Evolutionary conservation across 2,113 vertebrate species (phyloP).

Genomic region (Raphicerus campestris): DNA sequence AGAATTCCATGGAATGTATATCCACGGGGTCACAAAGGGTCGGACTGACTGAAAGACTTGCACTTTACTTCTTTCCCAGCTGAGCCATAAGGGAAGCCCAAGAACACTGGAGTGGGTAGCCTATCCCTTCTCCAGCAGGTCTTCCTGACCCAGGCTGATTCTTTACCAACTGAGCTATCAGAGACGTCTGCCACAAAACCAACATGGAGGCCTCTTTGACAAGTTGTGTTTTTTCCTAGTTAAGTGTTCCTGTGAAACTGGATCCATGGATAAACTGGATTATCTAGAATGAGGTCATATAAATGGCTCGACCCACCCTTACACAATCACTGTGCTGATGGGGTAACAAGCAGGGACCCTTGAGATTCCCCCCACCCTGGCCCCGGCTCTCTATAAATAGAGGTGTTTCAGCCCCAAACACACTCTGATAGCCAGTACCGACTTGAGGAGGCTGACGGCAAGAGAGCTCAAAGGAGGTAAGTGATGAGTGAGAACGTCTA

Average conservation of each 20-base stretch:
- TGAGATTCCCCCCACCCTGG: rapidly evolving
- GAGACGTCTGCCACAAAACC: neutral
- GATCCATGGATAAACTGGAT: neutral
- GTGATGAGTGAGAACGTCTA: neutral
- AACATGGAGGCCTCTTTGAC: neutral
- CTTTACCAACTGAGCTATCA: neutral
- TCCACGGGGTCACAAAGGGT: neutral
- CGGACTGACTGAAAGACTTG: neutral
- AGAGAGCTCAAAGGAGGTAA: neutral
- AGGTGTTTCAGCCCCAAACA: neutral
- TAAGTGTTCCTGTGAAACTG: rapidly evolving
- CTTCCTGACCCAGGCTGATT: neutral
- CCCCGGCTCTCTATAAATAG: neutral
- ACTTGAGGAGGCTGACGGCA: neutral
- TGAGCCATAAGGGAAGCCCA: neutral
- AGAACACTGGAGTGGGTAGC: neutral
- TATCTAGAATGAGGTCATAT: neutral
- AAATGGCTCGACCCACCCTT: neutral
- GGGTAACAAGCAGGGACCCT: neutral
- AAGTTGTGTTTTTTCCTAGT: neutral
- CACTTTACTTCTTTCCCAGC: neutral
- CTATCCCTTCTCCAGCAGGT: neutral
- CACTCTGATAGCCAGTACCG: neutral
- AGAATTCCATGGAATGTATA: neutral
- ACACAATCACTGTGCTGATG: neutral